These are phyloP conservation scores for Zelostemma sp. DNA, from an alignment of 1,140 invertebrate species.

Conservation along the genomic window DNA sequence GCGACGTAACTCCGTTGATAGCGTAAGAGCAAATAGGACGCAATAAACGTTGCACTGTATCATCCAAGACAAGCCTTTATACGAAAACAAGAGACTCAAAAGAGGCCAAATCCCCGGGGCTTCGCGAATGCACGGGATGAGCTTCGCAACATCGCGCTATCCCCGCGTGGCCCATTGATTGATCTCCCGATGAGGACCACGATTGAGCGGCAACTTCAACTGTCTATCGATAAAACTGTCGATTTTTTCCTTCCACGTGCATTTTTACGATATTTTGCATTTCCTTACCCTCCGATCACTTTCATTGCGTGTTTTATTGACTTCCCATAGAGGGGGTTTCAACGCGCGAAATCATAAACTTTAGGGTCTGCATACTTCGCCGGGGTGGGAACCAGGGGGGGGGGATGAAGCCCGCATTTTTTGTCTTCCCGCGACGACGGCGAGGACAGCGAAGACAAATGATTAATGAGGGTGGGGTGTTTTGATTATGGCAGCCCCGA, in stretches of 20 bases:
- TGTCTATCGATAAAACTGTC: slow-evolving; percentile 19
- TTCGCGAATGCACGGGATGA: background rate
- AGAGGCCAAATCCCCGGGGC: slow-evolving; percentile 36
- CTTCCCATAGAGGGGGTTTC: background rate
- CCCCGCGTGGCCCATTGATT: slow-evolving; percentile 32
- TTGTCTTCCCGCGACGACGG: slow-evolving; percentile 26
- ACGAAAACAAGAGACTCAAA: slow-evolving; percentile 20
- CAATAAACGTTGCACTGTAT: slow-evolving; percentile 58
- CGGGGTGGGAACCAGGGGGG: background rate
- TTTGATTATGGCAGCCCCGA: slow-evolving; percentile 61
- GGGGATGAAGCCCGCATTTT: slow-evolving; percentile 20
- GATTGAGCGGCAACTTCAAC: slow-evolving; percentile 25
- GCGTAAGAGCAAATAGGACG: slow-evolving; percentile 55
- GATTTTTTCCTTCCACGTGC: no score
- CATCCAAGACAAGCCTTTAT: slow-evolving; percentile 55
- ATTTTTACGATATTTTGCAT: slow-evolving; percentile 1
- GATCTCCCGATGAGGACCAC: slow-evolving; percentile 21
- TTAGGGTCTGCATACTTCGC: background rate
- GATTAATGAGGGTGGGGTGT: slow-evolving; percentile 63
- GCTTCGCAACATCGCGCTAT: slow-evolving; percentile 6
- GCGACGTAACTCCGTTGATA: slow-evolving; percentile 33
- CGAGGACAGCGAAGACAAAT: slow-evolving; percentile 52
- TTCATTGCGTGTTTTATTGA: background rate
- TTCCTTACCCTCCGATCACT: no score
- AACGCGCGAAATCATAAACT: background rate